Evolutionary conservation across 2,113 vertebrate genomes (phyloP).

Genomic region (Rostratula benghalensis): DNA sequence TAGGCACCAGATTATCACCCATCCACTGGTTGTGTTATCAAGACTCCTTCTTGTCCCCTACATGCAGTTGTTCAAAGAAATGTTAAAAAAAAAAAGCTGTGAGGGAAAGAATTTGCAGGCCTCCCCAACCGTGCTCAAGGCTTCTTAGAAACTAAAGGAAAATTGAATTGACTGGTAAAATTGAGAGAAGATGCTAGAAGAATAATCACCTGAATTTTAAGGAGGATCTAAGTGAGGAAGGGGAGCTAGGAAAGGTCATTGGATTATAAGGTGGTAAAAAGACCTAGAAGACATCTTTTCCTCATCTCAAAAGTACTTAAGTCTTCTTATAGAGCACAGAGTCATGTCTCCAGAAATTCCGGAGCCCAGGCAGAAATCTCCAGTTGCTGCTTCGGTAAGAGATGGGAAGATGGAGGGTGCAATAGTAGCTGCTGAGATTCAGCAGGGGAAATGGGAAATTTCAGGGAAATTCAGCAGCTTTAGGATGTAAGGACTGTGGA

Average conservation of each 20-base stretch:
- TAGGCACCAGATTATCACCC: background rate
- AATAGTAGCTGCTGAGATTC: background rate
- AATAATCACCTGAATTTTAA: background rate
- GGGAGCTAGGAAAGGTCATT: background rate
- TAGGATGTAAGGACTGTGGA: background rate
- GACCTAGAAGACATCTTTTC: background rate
- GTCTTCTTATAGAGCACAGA: background rate
- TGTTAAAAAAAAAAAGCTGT: fast-evolving
- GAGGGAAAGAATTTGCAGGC: background rate
- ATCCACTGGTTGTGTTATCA: fast-evolving
- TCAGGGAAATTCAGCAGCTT: background rate
- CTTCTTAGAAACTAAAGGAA: background rate
- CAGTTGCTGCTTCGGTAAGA: background rate
- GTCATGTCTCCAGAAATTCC: background rate
- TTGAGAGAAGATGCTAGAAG: background rate
- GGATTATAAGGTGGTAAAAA: background rate
- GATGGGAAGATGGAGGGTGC: background rate
- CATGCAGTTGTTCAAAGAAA: background rate
- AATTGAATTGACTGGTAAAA: background rate
- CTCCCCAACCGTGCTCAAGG: background rate
- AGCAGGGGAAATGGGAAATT: background rate
- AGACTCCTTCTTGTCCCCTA: background rate
- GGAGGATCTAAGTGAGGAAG: background rate
- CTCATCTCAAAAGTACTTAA: background rate
- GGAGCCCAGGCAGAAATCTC: background rate